A percentile compares a stretch with the other conserved stretches of the same genome.
Conservation (phyloP, 2,888 invertebrate species). For the Chaetoderma sp. region DNA sequence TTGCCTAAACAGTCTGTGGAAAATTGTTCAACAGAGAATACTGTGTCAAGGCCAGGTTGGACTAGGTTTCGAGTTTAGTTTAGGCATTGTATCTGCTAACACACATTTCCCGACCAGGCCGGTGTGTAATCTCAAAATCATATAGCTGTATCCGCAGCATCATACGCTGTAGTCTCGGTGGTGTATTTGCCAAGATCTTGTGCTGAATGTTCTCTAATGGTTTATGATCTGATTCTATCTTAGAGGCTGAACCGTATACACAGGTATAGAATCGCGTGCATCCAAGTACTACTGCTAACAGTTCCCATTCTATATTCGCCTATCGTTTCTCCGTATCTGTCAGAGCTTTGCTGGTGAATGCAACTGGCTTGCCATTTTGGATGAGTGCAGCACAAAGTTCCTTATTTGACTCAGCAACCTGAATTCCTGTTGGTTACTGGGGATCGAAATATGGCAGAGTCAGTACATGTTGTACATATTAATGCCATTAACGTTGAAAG, state of each 20-base stretch:
- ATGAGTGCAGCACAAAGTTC: conserved; percentile 31
- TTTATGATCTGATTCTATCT: conserved; percentile 25
- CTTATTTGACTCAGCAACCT: too few relatives aligned
- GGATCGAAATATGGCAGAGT: conserved; percentile 23
- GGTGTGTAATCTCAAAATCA: conserved; percentile 22
- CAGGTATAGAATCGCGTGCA: conserved; percentile 25
- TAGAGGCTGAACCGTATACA: conserved; percentile 19
- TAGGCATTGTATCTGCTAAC: too few relatives aligned
- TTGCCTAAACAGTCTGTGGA: too few relatives aligned
- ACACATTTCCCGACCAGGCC: conserved; percentile 31
- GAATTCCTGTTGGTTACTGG: neutral
- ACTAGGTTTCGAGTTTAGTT: too few relatives aligned
- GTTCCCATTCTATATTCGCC: conserved; percentile 33
- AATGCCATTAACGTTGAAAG: too few relatives aligned
- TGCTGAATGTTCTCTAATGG: conserved; percentile 27
- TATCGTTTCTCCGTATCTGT: conserved; percentile 19
- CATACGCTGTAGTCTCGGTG: conserved; percentile 31
- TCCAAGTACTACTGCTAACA: conserved; percentile 34
- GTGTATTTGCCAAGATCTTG: conserved; percentile 21
- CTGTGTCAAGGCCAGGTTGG: too few relatives aligned
- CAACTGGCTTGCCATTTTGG: conserved; percentile 26
- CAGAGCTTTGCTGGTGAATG: conserved; percentile 25
- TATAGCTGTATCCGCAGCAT: conserved; percentile 31
- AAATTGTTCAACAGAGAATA: too few relatives aligned
- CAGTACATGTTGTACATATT: too few relatives aligned